These are phyloP conservation scores for Cotesia vestalis DNA, from an alignment of 1,140 invertebrate genomes.

Conservation along the genomic window DNA sequence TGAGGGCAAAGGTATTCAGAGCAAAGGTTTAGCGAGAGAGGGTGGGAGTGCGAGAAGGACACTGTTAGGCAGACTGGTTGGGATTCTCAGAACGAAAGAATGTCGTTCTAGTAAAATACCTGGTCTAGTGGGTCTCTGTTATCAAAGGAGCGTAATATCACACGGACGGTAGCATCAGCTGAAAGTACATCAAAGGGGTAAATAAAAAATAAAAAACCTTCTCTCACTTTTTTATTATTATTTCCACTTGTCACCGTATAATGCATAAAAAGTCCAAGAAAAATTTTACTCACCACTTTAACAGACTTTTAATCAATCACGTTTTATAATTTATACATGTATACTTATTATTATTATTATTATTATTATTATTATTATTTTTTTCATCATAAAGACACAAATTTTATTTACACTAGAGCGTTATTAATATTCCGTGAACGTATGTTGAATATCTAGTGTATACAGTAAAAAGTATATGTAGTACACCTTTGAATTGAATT, in stretches of 20 bases:
- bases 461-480: neutral
- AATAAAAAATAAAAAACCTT: constrained; percentile 16
- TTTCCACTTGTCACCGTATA: too few relatives aligned
- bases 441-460: neutral
- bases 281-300: too few relatives aligned
- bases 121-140: constrained; percentile 11
- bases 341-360: too few relatives aligned
- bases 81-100: constrained; percentile 8
- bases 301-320: too few relatives aligned
- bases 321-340: too few relatives aligned
- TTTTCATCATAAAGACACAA: neutral
- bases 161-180: constrained; percentile 5
- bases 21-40: too few relatives aligned
- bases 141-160: constrained; percentile 21
- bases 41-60: neutral
- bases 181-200: constrained; percentile 24
- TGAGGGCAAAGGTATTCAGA: too few relatives aligned
- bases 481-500: constrained; percentile 6
- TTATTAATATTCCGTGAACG: constrained; percentile 15
- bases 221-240: neutral
- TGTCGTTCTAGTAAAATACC: constrained; percentile 17
- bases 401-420: neutral
- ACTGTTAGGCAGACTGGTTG: neutral
- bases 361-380: neutral
- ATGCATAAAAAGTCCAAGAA: too few relatives aligned